A percentile compares a stretch with the other conserved stretches of the same genome.
phyloP scores from a whole-genome alignment of 2,797 vertebrate species.

The Cossypha niveicapilla region DNA sequence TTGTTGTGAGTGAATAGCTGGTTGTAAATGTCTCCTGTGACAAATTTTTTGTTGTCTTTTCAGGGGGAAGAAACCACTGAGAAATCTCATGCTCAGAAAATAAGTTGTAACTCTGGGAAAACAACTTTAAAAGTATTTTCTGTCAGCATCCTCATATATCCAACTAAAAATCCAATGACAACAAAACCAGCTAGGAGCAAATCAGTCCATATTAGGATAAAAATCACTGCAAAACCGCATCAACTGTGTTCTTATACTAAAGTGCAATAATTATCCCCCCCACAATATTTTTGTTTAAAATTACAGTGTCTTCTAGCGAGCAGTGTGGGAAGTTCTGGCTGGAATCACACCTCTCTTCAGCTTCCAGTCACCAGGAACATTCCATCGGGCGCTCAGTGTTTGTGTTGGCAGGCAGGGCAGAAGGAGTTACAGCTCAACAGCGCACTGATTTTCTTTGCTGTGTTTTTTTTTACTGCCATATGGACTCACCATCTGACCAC shows the following conservation, averaged over 20 bases:
- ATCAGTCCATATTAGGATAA: neutral
- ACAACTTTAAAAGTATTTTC: neutral
- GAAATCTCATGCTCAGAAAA: neutral
- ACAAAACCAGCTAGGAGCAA: neutral
- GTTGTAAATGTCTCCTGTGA: neutral
- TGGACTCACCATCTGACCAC: conserved; percentile 92
- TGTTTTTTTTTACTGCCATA: neutral
- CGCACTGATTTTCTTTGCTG: neutral
- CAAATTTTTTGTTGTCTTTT: neutral
- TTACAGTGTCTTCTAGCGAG: neutral
- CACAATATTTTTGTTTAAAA: neutral
- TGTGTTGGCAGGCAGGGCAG: neutral
- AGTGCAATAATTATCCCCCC: neutral
- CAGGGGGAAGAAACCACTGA: neutral
- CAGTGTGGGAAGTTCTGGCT: neutral
- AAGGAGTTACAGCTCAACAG: neutral
- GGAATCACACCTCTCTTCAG: neutral
- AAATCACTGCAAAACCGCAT: neutral
- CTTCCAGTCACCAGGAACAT: neutral
- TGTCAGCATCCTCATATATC: neutral
- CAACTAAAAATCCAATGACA: neutral
- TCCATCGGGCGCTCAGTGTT: neutral
- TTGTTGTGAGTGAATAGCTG: neutral
- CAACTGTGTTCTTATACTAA: neutral
- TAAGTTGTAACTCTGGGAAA: neutral